Evolutionary conservation across 2,888 invertebrate genomes (phyloP).

Genomic region (Lycophotia porphyrea): DNA sequence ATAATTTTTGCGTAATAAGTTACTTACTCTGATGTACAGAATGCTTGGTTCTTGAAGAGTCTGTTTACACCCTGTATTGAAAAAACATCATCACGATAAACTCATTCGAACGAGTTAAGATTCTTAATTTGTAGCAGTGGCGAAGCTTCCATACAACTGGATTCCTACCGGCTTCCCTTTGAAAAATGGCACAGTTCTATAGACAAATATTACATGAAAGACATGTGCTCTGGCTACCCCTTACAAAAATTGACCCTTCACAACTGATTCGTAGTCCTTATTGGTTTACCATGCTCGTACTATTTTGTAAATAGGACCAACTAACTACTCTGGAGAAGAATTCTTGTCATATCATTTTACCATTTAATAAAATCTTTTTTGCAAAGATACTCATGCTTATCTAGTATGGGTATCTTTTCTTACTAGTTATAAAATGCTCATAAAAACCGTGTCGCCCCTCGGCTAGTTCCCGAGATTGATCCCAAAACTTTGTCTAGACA

Average conservation of each 20-base stretch:
- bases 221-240: too few species aligned
- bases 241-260: too few species aligned
- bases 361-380: background rate
- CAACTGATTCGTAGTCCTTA: background rate
- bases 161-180: too few species aligned
- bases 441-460: conserved; percentile 26
- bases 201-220: too few species aligned
- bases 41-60: too few species aligned
- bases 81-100: background rate
- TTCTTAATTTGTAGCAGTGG: background rate
- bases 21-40: too few species aligned
- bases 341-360: background rate
- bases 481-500: conserved; percentile 56
- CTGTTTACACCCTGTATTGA: too few species aligned
- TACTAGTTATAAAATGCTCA: conserved; percentile 47
- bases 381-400: too few species aligned
- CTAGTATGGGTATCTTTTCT: conserved; percentile 12
- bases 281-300: too few species aligned
- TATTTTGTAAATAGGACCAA: background rate
- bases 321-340: background rate
- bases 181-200: too few species aligned
- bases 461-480: conserved; percentile 50
- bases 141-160: too few species aligned
- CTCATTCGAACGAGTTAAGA: background rate
- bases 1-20: too few species aligned